Evolutionary conservation across 2,113 vertebrate species (phyloP).

Genomic region (Formicarius rufipectus): DNA sequence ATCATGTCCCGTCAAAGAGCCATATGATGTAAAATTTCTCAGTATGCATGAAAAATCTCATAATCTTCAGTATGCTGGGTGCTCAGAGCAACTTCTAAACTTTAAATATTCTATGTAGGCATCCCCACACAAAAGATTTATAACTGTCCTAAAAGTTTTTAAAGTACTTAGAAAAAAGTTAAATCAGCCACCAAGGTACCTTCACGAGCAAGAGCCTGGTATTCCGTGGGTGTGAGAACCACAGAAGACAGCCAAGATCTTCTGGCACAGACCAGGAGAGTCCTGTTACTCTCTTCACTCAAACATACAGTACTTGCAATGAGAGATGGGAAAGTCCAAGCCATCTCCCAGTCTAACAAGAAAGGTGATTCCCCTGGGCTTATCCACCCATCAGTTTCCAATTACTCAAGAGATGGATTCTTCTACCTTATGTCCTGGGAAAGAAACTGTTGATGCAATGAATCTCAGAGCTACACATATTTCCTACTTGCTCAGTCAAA

Average conservation of each 20-base stretch:
- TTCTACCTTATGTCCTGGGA: not conserved
- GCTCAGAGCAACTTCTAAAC: not conserved
- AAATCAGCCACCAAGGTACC: not conserved
- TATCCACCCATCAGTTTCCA: not conserved
- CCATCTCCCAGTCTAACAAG: not conserved
- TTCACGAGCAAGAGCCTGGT: not conserved
- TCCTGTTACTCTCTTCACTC: not conserved
- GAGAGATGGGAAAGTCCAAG: not conserved
- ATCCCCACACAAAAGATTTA: not conserved
- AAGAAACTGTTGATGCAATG: not conserved
- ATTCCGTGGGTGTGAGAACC: not conserved
- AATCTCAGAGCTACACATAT: not conserved
- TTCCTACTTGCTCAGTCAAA: not conserved
- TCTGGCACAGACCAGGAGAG: not conserved
- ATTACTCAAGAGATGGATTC: not conserved
- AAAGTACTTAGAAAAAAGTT: not conserved
- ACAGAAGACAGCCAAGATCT: not conserved
- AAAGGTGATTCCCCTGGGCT: not conserved
- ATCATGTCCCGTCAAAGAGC: not conserved
- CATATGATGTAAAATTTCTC: not conserved
- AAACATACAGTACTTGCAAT: not conserved
- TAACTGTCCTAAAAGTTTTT: not conserved
- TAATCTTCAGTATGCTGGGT: not conserved
- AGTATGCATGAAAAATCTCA: not conserved
- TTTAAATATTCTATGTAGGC: not conserved